These are phyloP conservation scores for Gymnoscelis rufifasciata DNA, from an alignment of 2,888 invertebrate species.

Conservation along the genomic window DNA sequence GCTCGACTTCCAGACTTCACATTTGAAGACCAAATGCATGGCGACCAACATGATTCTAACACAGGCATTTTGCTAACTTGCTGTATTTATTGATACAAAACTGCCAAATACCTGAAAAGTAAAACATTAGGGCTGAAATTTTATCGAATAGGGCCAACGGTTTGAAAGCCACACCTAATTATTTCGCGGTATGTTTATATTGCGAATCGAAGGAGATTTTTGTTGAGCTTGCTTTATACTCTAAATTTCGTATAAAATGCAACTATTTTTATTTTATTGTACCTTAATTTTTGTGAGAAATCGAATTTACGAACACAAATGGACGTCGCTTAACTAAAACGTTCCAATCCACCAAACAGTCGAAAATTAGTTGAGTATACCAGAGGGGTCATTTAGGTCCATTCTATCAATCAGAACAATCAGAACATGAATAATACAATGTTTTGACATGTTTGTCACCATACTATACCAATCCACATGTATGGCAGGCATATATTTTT, in stretches of 20 bases:
- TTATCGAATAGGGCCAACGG: not conserved
- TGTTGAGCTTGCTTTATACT: not conserved
- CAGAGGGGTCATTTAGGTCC: too few relatives aligned
- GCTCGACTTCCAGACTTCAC: constrained; percentile 87
- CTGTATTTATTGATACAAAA: too few relatives aligned
- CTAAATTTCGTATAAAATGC: not conserved
- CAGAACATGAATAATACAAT: too few relatives aligned
- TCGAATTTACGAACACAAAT: constrained; percentile 1
- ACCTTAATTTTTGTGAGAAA: constrained; percentile 9
- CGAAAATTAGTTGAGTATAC: too few relatives aligned
- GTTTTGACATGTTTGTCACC: too few relatives aligned
- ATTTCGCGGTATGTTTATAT: not conserved
- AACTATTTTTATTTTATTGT: not conserved
- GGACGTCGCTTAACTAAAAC: too few relatives aligned
- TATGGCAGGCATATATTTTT: too few relatives aligned
- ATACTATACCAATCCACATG: too few relatives aligned
- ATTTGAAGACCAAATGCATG: constrained; percentile 90
- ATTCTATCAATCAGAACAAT: too few relatives aligned
- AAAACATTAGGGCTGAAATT: not conserved
- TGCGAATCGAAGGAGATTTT: not conserved
- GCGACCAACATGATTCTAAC: constrained; percentile 91
- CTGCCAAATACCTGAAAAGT: constrained; percentile 11
- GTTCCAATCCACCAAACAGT: too few relatives aligned
- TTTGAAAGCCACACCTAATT: constrained; percentile 28
- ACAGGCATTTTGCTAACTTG: constrained; percentile 73